Evolutionary conservation across 1,140 invertebrate species (phyloP), one percentile per base, ranked within the genome.

Genomic region (Bemisia tabaci): DNA sequence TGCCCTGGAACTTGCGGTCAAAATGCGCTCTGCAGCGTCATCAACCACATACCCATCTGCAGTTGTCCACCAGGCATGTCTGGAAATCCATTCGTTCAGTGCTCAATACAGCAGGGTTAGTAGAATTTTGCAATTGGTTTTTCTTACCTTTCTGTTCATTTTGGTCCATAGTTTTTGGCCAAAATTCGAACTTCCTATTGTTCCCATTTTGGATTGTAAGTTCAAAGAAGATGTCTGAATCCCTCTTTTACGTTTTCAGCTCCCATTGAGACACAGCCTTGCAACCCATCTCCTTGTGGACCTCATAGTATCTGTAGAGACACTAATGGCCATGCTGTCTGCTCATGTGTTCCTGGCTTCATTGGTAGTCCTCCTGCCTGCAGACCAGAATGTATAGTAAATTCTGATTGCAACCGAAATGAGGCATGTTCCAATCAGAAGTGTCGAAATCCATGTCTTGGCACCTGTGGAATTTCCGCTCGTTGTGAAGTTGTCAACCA

Each of bases 1-100:
- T 92, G 90, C 69, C 81, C 83, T 9, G 87, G 87, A 64, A 83
- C 84, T 12, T 94, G 91, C 76, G 90, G 90, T 21, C 75, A 83
- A 5, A 83, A 84, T 72, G 84, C 88, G 0, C 81, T 84, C 64
- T 91, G 89, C 72, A 79, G 82, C 70, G 85, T 87, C 1, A 76
- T 83, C 2, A 84, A 84, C 70, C 83, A 85, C 68, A 84, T 83
- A 72, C 82, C 84, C 23, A 81, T 84, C 68, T 88, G 87, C 74
- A 83, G 80, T 68, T 87, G 86, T 71, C 79, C 81, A 25, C 67
- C 71, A 61, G 77, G 76, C 67, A 83, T 81, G 70, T 81, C 82
- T 65, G 86, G 86, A 70, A 84, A 87, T 79, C 85, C 87, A 48
- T 86, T 85, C 71, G 73, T 80, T 26, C 80, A 79, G 76, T 87